Evolutionary conservation across 2,888 invertebrate species (phyloP).

Genomic region (Ectemnius cavifrons): DNA sequence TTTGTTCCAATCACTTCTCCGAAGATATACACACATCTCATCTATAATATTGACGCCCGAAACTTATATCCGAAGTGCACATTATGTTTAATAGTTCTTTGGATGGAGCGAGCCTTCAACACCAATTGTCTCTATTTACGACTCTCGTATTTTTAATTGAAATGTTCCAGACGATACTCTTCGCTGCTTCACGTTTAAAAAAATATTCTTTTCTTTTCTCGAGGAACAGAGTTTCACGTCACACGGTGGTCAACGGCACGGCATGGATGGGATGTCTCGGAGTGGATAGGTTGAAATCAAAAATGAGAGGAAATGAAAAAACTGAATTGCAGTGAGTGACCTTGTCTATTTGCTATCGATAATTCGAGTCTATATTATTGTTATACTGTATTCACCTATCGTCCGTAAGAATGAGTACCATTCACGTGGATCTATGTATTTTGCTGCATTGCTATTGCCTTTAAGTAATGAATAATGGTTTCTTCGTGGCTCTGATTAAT

Average conservation of each 20-base stretch:
- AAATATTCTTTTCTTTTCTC: constrained; percentile 43
- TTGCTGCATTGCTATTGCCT: constrained; percentile 65
- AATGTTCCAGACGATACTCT: constrained; percentile 37
- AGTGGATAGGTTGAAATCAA: constrained; percentile 28
- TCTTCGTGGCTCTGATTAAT: constrained; percentile 48
- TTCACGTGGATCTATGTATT: constrained; percentile 65
- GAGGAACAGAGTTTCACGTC: constrained; percentile 54
- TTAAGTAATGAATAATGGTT: constrained; percentile 53
- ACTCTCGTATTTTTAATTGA: constrained; percentile 33
- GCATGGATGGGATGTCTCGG: constrained; percentile 28
- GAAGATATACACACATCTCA: constrained; percentile 7
- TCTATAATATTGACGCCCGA: constrained; percentile 7
- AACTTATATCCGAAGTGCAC: constrained; percentile 24
- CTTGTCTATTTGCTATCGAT: constrained; percentile 75
- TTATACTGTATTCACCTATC: constrained; percentile 74
- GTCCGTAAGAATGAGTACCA: constrained; percentile 68
- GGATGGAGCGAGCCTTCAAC: not conserved
- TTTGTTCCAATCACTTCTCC: constrained; percentile 46
- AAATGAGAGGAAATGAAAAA: constrained; percentile 31
- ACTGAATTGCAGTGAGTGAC: constrained; percentile 71
- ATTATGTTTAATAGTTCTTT: constrained; percentile 24
- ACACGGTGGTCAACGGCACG: constrained; percentile 15
- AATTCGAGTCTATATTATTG: constrained; percentile 73
- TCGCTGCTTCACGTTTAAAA: constrained; percentile 47
- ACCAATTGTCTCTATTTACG: constrained; percentile 30